Percentiles rank a stretch among this genome's conserved stretches.
Evolutionary conservation across 2,888 invertebrate species (phyloP).

Genomic region (Xylophagus ater): DNA sequence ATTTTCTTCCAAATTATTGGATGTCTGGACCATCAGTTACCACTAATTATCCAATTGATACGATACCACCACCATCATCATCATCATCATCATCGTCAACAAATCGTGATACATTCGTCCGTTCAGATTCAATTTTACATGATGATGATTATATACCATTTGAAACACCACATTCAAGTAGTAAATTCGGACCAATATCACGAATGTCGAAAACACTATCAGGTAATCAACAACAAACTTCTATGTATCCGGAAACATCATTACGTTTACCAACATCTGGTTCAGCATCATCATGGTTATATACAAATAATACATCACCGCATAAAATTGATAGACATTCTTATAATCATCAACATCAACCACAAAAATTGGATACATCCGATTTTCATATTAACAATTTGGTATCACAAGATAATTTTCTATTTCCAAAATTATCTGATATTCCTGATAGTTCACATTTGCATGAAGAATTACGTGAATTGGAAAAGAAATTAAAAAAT

Average conservation of each 20-base stretch:
- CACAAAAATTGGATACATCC: constrained; percentile 1
- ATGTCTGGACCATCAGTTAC: constrained; percentile 13
- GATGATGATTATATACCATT: constrained; percentile 56
- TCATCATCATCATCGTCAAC: constrained; percentile 14
- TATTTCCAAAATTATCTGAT: constrained; percentile 12
- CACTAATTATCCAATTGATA: constrained; percentile 15
- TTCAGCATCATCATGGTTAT: constrained; percentile 11
- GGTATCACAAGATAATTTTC: constrained; percentile 10
- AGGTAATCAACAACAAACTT: not conserved
- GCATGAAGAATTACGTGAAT: constrained; percentile 7
- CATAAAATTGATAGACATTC: constrained; percentile 4
- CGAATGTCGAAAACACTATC: constrained; percentile 26
- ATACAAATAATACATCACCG: constrained; percentile 9
- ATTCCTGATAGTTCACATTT: constrained; percentile 6
- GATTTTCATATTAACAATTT: constrained; percentile 12
- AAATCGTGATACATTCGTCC: constrained; percentile 32
- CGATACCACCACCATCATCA: constrained; percentile 8
- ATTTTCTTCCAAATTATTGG: constrained; percentile 17
- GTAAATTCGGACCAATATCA: constrained; percentile 60
- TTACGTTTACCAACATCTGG: not conserved
- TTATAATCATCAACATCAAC: constrained; percentile 1
- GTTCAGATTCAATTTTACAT: constrained; percentile 46
- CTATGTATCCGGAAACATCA: too few species aligned
- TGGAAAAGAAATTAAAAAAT: constrained; percentile 8
- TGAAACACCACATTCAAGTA: constrained; percentile 47